Base-by-base conservation (phyloP, 2,113 vertebrate species). In the Neolamprologus sp. region DNA sequence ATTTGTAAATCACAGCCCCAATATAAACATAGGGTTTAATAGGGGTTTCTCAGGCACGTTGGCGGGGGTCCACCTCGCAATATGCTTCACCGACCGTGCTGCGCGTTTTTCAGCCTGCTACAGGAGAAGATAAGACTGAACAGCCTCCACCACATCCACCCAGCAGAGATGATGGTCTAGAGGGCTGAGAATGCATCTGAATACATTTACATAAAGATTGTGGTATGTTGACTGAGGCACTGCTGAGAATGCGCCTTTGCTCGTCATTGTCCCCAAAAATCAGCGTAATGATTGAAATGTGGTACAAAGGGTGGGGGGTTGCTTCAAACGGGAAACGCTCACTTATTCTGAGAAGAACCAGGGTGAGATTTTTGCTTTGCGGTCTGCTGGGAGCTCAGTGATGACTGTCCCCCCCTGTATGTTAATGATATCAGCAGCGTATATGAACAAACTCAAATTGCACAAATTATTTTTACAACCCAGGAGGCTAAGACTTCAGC, bases 171-270 rank as follows among this genome's bases (percentile, higher is more conserved):
- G 92, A 92, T 90, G 89, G 91, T 92, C 87, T 79, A 47, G 71
- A 28, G 60, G 71, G 93, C 87, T 79, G 90, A 79, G 95, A 93
- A 94, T 93, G 94, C 71, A 96, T 96, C 94, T 95, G 83, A 96
- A 97, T 96, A 96, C 88, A 97, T 97, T 96, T 97, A 93, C 95
- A 97, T 97, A 95, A 85, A 96, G 94, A 97, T 93, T 93, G 95
- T 86, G 94, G 91, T 65, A 51, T 0, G 80, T 84, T 95, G 88
- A 93, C 95, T 88, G 87, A 90, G 81, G 85, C 85, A 28, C 89
- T 82, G 91, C 89, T 87, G 92, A 90, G 94, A 91, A 90, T 71
- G 78, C 86, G 75, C 45, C 42, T 42, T 53, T 26, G 83, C 83
- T 85, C 53, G 47, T 86, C 88, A 92, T 83, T 85, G 90, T 91